Percentiles rank a stretch among this genome's conserved stretches.
Conservation (phyloP, 92 coral and sea anemone genomes). For the Zoanthus solanderi region DNA sequence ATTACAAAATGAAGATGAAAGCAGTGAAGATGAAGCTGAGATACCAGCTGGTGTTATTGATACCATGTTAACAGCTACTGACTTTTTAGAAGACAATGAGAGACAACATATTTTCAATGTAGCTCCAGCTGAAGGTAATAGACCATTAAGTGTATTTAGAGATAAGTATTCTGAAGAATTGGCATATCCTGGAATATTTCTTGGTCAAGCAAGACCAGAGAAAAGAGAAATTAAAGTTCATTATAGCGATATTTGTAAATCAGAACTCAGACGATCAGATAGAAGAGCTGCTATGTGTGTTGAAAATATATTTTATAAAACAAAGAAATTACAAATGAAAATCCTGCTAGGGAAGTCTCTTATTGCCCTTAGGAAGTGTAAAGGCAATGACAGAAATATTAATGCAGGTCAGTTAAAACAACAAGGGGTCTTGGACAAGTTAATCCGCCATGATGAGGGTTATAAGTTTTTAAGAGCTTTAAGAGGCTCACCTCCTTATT, state of each 20-base stretch:
- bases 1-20: neutral
- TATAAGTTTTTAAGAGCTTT: neutral
- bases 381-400: slow-evolving; percentile 6
- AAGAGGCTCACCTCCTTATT: slow-evolving; percentile 36
- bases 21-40: slow-evolving; percentile 59
- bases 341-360: neutral
- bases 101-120: neutral
- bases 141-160: neutral
- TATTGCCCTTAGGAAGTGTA: neutral
- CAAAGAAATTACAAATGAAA: slow-evolving; percentile 47
- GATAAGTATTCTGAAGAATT: neutral
- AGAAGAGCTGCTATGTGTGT: slow-evolving; percentile 22
- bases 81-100: too few species aligned
- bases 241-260: slow-evolving; percentile 10
- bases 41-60: slow-evolving; percentile 51
- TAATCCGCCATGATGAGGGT: neutral
- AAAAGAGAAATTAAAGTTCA: too few species aligned
- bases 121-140: neutral
- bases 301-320: slow-evolving; percentile 25
- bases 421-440: neutral
- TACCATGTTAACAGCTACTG: too few species aligned
- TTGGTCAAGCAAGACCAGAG: too few species aligned
- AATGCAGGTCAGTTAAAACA: slow-evolving; percentile 30
- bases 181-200: neutral
- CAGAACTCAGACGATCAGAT: slow-evolving; percentile 28